Evolutionary conservation across 2,797 vertebrate species (phyloP), one percentile per base, ranked within the genome.

Genomic region (Neosalanx taihuensis): DNA sequence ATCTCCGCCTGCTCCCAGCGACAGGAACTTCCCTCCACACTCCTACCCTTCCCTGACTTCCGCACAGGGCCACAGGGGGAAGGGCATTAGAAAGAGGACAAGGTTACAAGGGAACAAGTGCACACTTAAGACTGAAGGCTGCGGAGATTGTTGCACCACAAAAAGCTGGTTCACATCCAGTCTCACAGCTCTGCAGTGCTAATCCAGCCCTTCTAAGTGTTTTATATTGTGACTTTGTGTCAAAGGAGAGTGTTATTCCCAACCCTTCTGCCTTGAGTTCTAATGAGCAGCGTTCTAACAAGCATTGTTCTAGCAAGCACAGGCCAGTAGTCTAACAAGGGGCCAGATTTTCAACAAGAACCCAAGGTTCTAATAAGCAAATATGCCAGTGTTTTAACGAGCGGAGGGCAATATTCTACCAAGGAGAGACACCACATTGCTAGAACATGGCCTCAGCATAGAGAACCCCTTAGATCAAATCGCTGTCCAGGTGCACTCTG

Each of bases 401-500:
- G 51, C 18, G 4, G 51, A 56, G 15, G 15, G 15, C 51, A 17
- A n/a, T n/a, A n/a, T 56, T 56, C 64, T 41, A 65, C 26, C 2
- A 26, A 53, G 46, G 17, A 67, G 64, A 30, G 64, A 51, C 41
- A 17, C 6, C 13, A 17, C 10, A n/a, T 18, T 18, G 17, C 23
- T 6, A 12, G 17, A 46, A 15, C 37, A 65, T 37, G 23, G 23
- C 46, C 26, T 26, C 51, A 67, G 51, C 26, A 41, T 29, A 26
- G 46, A 53, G 26, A 67, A 4, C 26, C 64, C 29, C 26, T 30
- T 67, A 51, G 7, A 30, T 20, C 6, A 51, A 3, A 23, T 51
- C 6, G 64, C 64, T 30, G 51, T 56, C 26, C 26, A 31, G 41
- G 64, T 51, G 64, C 23, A 67, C 46, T 53, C 46, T 53, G 46